Percentiles rank a stretch among this genome's conserved stretches.
Conservation (phyloP, 2,888 invertebrate species). For the Tyria jacobaeae region DNA sequence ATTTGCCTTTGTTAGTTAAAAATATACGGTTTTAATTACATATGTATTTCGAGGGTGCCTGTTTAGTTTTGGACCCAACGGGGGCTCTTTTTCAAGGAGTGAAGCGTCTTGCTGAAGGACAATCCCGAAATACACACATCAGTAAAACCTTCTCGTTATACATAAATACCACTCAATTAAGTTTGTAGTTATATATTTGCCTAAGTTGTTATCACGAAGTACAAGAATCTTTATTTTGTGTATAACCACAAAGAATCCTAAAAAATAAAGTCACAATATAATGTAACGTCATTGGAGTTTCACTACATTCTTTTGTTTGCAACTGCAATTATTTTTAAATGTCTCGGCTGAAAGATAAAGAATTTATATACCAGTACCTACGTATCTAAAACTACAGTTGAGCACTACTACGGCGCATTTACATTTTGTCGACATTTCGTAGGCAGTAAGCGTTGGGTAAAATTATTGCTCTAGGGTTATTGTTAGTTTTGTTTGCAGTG, state of each 20-base stretch:
- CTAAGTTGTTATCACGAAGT: no score
- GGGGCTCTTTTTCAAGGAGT: no score
- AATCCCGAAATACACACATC: no score
- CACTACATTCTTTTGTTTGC: constrained; percentile 45
- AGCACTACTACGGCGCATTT: constrained; percentile 26
- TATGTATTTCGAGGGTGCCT: no score
- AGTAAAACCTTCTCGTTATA: no score
- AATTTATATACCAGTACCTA: constrained; percentile 52
- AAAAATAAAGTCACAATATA: not conserved
- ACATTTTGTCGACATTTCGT: constrained; percentile 40
- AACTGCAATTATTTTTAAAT: constrained; percentile 44
- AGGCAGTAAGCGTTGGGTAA: constrained; percentile 26
- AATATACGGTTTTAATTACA: no score
- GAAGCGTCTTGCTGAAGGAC: no score
- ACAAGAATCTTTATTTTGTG: no score
- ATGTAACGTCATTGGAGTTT: constrained; percentile 23
- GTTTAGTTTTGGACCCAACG: no score
- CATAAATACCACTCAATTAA: no score
- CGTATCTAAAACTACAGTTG: constrained; percentile 39
- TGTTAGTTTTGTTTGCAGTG: constrained; percentile 22
- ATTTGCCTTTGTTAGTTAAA: no score
- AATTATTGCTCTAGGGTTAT: constrained; percentile 39
- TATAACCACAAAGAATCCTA: not conserved
- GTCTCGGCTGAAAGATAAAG: constrained; percentile 35
- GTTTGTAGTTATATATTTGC: fast-evolving